phyloP scores from a whole-genome alignment of 1,140 invertebrate genomes.

The Caerostris darwini region DNA sequence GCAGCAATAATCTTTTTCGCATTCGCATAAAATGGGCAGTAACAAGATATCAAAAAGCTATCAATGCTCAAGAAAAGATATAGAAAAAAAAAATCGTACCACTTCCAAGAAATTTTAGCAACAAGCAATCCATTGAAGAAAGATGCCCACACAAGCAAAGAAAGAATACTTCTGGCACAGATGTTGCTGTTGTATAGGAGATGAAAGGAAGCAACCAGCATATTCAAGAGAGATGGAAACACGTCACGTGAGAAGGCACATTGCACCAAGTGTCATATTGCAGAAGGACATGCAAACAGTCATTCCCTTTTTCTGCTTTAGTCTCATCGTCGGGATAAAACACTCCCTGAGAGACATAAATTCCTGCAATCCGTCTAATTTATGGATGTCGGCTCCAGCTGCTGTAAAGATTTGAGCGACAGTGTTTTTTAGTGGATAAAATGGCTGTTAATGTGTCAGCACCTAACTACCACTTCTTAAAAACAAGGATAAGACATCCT shows the following conservation, averaged over 20 bases:
- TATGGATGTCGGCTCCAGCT: conserved; percentile 63
- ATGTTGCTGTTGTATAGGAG: conserved; percentile 52
- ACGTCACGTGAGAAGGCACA: conserved; percentile 65
- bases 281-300: conserved; percentile 73
- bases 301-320: conserved; percentile 49
- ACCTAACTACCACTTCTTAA: conserved; percentile 3
- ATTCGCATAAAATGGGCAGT: background rate
- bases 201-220: conserved; percentile 58
- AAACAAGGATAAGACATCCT: background rate
- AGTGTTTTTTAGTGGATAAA: conserved; percentile 20
- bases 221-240: background rate
- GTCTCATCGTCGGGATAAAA: conserved; percentile 34
- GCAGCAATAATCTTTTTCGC: background rate
- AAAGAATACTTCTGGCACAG: conserved; percentile 22
- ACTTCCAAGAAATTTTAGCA: conserved; percentile 49
- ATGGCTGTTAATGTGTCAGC: conserved; percentile 60
- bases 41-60: background rate
- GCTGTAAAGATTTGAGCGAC: conserved; percentile 26
- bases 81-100: conserved; percentile 59
- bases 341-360: conserved; percentile 68
- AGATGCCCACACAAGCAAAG: background rate
- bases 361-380: conserved; percentile 67
- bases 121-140: conserved; percentile 67
- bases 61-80: background rate
- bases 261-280: conserved; percentile 72